A percentile compares a stretch with the other conserved stretches of the same genome.
Evolutionary conservation across 2,888 invertebrate genomes (phyloP).

Genomic region (Sminthurides aquaticus): DNA sequence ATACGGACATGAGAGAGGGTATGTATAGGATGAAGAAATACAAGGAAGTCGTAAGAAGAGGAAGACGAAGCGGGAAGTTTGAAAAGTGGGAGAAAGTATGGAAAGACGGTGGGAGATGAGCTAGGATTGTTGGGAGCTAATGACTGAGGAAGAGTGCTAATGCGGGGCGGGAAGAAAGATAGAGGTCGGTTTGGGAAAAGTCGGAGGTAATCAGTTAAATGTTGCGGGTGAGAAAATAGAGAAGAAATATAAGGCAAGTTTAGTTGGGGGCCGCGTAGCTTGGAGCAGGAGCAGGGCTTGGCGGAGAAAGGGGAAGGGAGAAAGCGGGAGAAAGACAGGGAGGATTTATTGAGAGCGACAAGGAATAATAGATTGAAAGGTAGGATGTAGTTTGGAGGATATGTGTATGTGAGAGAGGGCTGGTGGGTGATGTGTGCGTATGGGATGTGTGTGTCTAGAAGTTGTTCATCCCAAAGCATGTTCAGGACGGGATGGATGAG

Average conservation of each 20-base stretch:
- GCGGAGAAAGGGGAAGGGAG: not conserved
- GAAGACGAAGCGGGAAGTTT: no score
- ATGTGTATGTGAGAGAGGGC: not conserved
- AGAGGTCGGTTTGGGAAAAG: conserved; percentile 9
- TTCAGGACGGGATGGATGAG: not conserved
- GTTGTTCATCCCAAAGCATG: not conserved
- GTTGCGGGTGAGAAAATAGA: conserved; percentile 8
- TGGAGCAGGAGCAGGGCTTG: no score
- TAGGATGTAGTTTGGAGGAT: not conserved
- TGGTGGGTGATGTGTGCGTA: not conserved
- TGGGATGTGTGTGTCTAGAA: not conserved
- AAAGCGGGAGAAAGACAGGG: conserved; percentile 1
- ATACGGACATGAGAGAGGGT: no score
- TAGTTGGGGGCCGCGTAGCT: no score
- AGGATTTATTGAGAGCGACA: conserved; percentile 8
- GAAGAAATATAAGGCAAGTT: not conserved
- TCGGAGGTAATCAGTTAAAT: conserved; percentile 10
- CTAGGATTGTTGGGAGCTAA: not conserved
- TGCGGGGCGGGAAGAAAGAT: conserved; percentile 2
- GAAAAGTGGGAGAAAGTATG: no score
- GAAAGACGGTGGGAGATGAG: no score
- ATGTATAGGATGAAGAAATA: no score
- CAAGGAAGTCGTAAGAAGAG: no score
- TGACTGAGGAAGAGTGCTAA: conserved; percentile 8
- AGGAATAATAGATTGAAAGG: conserved; percentile 10